Conservation (phyloP, 2,797 vertebrate species). For the Acanthornis magna region DNA sequence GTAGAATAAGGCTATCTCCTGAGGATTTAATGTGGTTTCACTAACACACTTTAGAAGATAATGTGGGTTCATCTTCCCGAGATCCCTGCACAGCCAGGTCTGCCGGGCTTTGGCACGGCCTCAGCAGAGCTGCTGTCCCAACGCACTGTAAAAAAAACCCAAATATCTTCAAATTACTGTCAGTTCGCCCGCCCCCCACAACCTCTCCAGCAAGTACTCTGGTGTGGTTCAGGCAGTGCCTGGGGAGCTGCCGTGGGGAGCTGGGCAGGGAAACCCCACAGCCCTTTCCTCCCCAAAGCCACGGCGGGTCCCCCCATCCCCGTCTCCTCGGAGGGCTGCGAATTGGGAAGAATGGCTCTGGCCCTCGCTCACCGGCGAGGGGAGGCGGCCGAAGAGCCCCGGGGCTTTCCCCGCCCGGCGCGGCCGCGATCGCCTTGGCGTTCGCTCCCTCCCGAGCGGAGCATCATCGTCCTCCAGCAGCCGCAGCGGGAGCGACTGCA, state of each 20-base stretch:
- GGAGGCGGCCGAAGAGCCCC: accelerated
- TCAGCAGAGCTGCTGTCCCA: background rate
- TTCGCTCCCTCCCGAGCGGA: background rate
- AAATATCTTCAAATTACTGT: background rate
- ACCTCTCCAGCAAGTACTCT: accelerated
- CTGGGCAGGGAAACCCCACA: background rate
- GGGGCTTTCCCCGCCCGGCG: accelerated
- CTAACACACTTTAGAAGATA: background rate
- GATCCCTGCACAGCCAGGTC: background rate
- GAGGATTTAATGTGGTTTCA: background rate
- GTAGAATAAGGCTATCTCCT: background rate
- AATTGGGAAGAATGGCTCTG: accelerated
- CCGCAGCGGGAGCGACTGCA: background rate
- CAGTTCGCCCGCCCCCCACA: too few relatives aligned
- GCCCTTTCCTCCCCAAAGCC: background rate
- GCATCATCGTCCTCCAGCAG: background rate
- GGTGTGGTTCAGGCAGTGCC: background rate
- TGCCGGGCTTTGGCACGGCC: background rate
- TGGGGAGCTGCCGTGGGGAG: background rate
- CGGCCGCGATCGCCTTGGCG: accelerated
- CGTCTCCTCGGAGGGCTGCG: background rate
- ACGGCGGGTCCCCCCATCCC: accelerated
- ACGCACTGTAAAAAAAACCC: background rate
- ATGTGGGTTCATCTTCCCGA: background rate
- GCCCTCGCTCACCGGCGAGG: accelerated